Conservation (phyloP, 1,140 invertebrate genomes). For the Drosophila ohnishii region DNA sequence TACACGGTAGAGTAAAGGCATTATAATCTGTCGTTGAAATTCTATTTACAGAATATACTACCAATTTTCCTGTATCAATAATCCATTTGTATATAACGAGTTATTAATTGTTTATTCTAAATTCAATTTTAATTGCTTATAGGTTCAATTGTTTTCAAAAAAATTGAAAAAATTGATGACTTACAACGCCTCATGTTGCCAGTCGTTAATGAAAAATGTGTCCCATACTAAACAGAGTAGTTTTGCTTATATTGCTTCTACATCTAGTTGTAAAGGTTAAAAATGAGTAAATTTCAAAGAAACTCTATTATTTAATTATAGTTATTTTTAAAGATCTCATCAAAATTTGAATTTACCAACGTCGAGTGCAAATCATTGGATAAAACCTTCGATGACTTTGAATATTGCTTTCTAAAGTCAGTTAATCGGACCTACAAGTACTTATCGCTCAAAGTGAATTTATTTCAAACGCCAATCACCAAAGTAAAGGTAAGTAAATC, state of each 20-base stretch:
- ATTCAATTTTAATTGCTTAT: not conserved
- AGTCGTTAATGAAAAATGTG: not conserved
- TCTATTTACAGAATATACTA: no score
- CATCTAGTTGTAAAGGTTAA: slow-evolving; percentile 9
- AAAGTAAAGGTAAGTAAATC: not conserved
- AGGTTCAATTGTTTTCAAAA: no score
- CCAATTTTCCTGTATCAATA: not conserved
- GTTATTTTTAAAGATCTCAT: not conserved
- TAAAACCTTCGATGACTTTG: slow-evolving; percentile 1
- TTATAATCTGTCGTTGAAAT: no score
- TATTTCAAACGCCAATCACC: slow-evolving; percentile 12
- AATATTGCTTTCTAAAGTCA: slow-evolving; percentile 13
- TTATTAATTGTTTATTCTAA: not conserved
- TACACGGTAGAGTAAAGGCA: not conserved
- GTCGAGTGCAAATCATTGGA: slow-evolving; percentile 1
- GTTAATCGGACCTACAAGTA: slow-evolving; percentile 15
- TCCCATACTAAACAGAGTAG: not conserved
- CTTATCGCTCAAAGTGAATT: slow-evolving; percentile 3
- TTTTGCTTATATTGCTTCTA: not conserved
- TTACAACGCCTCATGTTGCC: not conserved
- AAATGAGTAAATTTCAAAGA: not conserved
- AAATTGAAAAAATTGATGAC: not conserved
- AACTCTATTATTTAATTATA: not conserved
- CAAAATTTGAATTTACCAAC: slow-evolving; percentile 20
- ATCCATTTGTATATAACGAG: not conserved